These are phyloP conservation scores for Eutolmus rufibarbis DNA, from an alignment of 2,888 invertebrate species.

Conservation along the genomic window DNA sequence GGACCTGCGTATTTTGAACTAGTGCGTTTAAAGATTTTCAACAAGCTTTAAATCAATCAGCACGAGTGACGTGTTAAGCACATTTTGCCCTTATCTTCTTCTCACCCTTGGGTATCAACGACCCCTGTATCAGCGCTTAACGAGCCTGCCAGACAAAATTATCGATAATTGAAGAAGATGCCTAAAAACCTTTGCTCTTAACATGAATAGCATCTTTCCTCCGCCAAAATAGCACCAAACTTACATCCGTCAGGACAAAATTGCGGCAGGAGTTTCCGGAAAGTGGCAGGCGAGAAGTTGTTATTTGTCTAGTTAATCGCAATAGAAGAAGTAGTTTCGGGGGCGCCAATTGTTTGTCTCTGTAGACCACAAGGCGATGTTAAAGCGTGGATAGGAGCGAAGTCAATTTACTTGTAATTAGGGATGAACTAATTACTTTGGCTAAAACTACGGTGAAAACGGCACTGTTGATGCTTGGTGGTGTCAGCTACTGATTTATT, in stretches of 20 bases:
- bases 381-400: background rate
- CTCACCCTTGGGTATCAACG: background rate
- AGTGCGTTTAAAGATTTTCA: background rate
- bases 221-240: background rate
- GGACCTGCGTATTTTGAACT: background rate
- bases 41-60: background rate
- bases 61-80: background rate
- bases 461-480: background rate
- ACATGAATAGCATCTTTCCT: slow-evolving; percentile 1
- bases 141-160: slow-evolving; percentile 18
- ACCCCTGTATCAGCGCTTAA: slow-evolving; percentile 7
- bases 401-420: slow-evolving; percentile 40
- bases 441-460: background rate
- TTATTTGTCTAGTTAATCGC: slow-evolving; percentile 17
- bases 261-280: background rate
- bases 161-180: slow-evolving; percentile 36
- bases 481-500: background rate
- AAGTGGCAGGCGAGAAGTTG: background rate
- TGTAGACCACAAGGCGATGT: background rate
- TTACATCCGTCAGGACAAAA: background rate
- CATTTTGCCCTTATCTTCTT: background rate
- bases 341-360: slow-evolving; percentile 12
- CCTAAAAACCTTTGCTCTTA: slow-evolving; percentile 3
- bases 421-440: slow-evolving; percentile 33
- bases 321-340: slow-evolving; percentile 10